Conservation (phyloP, 2,888 invertebrate genomes). For the Polymixis lichenea region DNA sequence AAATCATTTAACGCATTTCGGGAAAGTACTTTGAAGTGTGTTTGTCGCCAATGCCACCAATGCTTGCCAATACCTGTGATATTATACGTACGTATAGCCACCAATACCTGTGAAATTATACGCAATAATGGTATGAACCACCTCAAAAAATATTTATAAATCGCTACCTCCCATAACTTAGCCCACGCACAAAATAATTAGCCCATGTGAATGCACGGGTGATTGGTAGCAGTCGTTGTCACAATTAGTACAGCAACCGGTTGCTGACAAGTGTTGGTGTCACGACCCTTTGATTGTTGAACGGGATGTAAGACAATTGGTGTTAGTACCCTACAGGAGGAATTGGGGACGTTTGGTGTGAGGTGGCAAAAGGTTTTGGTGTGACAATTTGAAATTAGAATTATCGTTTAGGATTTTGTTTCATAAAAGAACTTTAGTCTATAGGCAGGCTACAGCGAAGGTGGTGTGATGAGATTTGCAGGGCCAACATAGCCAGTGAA, state of each 20-base stretch:
- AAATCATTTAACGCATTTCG: background rate
- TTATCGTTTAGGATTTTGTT: background rate
- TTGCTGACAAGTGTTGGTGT: slow-evolving; percentile 40
- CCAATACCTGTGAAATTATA: background rate
- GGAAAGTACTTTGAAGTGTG: background rate
- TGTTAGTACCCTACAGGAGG: background rate
- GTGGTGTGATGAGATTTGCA: too few species aligned
- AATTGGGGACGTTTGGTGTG: background rate
- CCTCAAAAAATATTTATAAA: background rate
- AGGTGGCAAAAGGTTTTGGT: background rate
- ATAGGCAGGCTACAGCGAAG: too few species aligned
- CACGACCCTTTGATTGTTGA: slow-evolving; percentile 44
- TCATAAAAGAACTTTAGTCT: background rate
- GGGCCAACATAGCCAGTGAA: too few species aligned
- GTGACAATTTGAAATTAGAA: background rate
- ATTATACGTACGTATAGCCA: background rate
- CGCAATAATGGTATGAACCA: too few species aligned
- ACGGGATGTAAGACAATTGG: slow-evolving; percentile 32
- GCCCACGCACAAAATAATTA: slow-evolving; percentile 62
- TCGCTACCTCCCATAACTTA: slow-evolving; percentile 11
- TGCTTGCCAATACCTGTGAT: background rate
- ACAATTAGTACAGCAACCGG: slow-evolving; percentile 66
- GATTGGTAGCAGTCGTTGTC: slow-evolving; percentile 65
- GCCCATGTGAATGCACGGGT: slow-evolving; percentile 62
- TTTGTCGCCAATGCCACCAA: background rate